Evolutionary conservation across 2,113 vertebrate species (phyloP), one percentile per base, ranked within the genome.

Genomic region (Peromyscus polionotus): DNA sequence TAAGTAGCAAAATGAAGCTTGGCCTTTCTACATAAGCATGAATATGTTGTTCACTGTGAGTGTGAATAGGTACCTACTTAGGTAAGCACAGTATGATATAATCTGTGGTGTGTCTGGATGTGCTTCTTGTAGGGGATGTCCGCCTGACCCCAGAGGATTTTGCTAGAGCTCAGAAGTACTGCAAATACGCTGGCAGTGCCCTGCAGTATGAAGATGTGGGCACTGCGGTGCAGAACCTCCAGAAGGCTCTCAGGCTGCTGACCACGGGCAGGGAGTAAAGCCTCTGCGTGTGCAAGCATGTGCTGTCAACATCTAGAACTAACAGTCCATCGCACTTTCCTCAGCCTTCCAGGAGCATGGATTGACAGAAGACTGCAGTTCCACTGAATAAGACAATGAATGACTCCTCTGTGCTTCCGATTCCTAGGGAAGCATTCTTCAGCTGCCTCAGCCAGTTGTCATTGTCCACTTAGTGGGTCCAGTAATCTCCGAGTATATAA

Each of bases 161-260:
- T 98, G 99, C 99, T 67, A 99, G 99, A 98, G 99, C 99, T 65
- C 99, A 99, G 98, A 99, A 99, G 97, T 99, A 99, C 96, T 99
- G 99, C 98, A 99, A 99, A 98, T 99, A 99, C 45, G 99, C 99
- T 0, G 99, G 99, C 98, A 99, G 99, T 87, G 99, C 99, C 1
- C 99, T 99, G 97, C 99, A 99, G 54, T 99, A 99, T 63, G 99
- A 99, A 98, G 99, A 99, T 97, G 99, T 99, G 28, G 95, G 93
- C 98, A 99, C 99, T 39, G 99, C 99, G 51, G 97, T 99, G 61
- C 99, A 99, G 98, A 99, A 99, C 98, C 99, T 99, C n/a, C 99
- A 99, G 98, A 99, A 99, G 95, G 99, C 99, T 81, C 99, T 99
- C 95, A 99, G 98, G 97, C 99, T 99, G 61, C 99, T 99, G 91